phyloP scores from a whole-genome alignment of 1,140 invertebrate species.

The Brachionus sp. region DNA sequence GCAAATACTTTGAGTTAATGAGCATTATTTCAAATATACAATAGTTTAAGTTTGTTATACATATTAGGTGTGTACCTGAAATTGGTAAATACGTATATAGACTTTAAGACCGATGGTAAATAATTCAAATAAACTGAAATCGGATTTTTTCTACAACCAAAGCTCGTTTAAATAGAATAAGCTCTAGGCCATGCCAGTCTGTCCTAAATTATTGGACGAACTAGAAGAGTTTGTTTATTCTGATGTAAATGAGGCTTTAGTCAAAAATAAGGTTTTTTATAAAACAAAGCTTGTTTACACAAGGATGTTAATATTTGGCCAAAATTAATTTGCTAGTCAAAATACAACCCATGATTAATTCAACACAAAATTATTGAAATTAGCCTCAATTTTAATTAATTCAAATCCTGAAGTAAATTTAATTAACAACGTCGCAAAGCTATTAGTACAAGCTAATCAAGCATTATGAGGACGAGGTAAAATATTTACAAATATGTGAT shows the following conservation, averaged over 20 bases:
- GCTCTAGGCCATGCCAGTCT: not conserved
- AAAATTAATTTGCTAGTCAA: not conserved
- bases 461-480: not conserved
- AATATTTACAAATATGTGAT: not conserved
- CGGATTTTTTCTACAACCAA: not conserved
- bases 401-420: not conserved
- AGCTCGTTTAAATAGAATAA: not conserved
- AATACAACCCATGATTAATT: not conserved
- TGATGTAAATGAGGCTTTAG: not conserved
- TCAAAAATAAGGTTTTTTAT: not conserved
- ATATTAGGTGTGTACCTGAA: not conserved
- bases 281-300: not conserved
- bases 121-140: not conserved
- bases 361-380: not conserved
- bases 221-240: not conserved
- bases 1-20: not conserved
- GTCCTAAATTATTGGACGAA: not conserved
- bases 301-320: not conserved
- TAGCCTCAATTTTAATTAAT: not conserved
- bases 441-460: not conserved
- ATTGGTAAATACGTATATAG: not conserved
- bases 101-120: not conserved
- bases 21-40: not conserved
- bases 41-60: not conserved
- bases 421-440: not conserved